Evolutionary conservation across 1,140 invertebrate species (phyloP), one percentile per base, ranked within the genome.

Genomic region (Drosophila quadrilineata): DNA sequence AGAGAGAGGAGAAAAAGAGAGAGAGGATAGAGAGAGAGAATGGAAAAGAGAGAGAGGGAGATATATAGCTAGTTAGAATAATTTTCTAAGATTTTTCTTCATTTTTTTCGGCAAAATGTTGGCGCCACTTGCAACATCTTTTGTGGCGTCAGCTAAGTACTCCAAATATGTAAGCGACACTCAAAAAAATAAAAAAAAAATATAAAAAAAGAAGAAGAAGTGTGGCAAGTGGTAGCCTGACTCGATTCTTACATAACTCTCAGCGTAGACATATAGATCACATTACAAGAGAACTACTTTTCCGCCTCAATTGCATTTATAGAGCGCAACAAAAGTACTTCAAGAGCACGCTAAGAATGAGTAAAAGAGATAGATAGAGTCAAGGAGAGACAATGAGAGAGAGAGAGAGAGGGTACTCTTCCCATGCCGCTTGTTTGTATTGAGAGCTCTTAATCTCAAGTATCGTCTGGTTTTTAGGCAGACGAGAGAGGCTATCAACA

Each of bases 361-460:
- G 24, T n/a, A 21, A 16, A 12, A 4, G 36, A 6, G 16, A 12
- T 14, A 28, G 38, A 9, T 21, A 2, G 14, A 14, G 40, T 16
- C 29, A 6, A 24, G 6, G 45, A 41, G 28, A 19, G 29, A 10
- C 14, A 8, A 22, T 2, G 45, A 29, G 43, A 14, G 17, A 14
- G 26, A 29, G 22, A 45, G 38, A 45, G n/a, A n/a, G n/a, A n/a
- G n/a, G n/a, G n/a, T n/a, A n/a, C 35, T 36, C 38, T 63, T 63
- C 45, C 50, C 59, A 54, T 63, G 36, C 57, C 14, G 50, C 72
- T 54, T 54, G 52, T 75, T 67, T 72, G 68, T 22, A 49, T 49
- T 63, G 45, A 73, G 70, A 49, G 38, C 75, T 56, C 63, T 62
- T 68, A 62, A 80, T 80, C 71, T 80, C 66, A 84, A 82, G 77